phyloP scores from a whole-genome alignment of 2,888 invertebrate genomes.

The Lepeophtheirus nordmannii region DNA sequence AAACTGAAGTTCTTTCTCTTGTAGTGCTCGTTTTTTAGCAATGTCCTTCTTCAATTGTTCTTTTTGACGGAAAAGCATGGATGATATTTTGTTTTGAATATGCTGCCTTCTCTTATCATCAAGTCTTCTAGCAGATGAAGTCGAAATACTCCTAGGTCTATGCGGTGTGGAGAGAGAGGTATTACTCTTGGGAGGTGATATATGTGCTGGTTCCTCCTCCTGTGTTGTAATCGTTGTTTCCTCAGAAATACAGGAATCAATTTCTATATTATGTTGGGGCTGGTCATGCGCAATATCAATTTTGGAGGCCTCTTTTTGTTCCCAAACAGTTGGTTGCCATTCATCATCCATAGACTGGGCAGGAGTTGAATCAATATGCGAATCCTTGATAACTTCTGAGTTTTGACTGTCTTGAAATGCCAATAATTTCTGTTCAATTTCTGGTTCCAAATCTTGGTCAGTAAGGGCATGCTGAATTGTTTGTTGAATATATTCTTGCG shows the following conservation, averaged over 20 bases:
- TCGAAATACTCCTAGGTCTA: background rate
- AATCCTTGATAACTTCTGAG: constrained; percentile 34
- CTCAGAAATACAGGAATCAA: too few relatives aligned
- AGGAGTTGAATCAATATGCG: background rate
- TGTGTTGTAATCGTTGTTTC: too few relatives aligned
- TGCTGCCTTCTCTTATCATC: constrained; percentile 43
- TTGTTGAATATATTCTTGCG: constrained; percentile 83
- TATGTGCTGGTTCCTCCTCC: constrained; percentile 31
- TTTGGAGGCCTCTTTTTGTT: constrained; percentile 29
- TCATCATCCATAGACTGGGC: constrained; percentile 26
- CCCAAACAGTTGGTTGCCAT: constrained; percentile 28
- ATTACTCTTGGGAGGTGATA: background rate
- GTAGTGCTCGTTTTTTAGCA: constrained; percentile 66
- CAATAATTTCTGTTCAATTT: constrained; percentile 76
- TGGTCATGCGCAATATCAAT: too few relatives aligned
- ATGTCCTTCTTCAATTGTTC: constrained; percentile 84
- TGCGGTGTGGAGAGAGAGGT: background rate
- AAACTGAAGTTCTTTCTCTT: constrained; percentile 73
- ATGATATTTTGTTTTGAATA: constrained; percentile 46
- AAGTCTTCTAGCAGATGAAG: constrained; percentile 29
- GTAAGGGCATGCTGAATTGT: constrained; percentile 50
- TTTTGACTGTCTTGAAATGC: constrained; percentile 47
- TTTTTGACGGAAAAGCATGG: constrained; percentile 67
- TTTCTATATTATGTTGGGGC: too few relatives aligned
- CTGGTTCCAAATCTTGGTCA: constrained; percentile 76